Percentiles rank a stretch among this genome's conserved stretches.
Evolutionary conservation across 2,113 vertebrate genomes (phyloP).

Genomic region (Phaetusa simplex): DNA sequence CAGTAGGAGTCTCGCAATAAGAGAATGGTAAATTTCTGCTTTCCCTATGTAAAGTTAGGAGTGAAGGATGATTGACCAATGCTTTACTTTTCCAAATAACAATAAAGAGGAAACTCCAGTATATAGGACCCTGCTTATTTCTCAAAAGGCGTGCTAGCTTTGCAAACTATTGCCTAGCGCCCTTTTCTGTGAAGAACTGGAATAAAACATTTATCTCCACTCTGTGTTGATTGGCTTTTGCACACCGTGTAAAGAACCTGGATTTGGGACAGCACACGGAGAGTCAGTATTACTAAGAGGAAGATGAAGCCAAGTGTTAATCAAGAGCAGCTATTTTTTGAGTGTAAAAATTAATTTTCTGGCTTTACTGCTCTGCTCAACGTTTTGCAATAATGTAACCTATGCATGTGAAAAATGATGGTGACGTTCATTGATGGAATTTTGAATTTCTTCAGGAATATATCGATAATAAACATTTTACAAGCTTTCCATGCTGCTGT

Average conservation of each 20-base stretch:
- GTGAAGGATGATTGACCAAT: neutral
- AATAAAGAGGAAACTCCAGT: no score
- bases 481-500: neutral
- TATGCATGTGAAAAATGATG: rapidly evolving
- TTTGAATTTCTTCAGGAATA: neutral
- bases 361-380: neutral
- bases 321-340: neutral
- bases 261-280: neutral
- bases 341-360: neutral
- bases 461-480: rapidly evolving
- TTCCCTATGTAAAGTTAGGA: neutral
- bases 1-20: neutral
- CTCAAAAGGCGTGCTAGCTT: neutral
- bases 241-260: neutral
- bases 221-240: neutral
- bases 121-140: neutral
- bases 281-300: neutral
- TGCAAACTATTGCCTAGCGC: neutral
- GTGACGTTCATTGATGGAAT: neutral
- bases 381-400: neutral
- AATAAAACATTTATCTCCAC: neutral
- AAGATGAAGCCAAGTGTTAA: neutral
- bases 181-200: neutral
- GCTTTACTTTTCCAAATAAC: neutral
- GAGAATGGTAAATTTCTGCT: neutral